phyloP scores from a whole-genome alignment of 2,888 invertebrate genomes.

The Muschampia plurimacula region DNA sequence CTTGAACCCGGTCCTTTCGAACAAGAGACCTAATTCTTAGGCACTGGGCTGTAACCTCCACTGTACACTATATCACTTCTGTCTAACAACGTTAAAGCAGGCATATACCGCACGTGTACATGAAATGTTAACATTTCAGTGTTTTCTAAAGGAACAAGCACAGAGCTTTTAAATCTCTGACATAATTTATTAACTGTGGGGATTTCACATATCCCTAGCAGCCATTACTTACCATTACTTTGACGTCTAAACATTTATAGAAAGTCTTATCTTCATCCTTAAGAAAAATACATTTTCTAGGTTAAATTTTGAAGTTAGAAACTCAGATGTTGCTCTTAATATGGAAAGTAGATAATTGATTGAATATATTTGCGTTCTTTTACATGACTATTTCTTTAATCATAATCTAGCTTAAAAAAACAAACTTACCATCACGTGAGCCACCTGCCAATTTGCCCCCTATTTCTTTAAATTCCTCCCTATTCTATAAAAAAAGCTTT shows the following conservation, averaged over 20 bases:
- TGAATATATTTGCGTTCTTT: too few relatives aligned
- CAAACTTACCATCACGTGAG: too few relatives aligned
- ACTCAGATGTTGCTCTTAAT: neutral
- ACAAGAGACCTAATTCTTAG: too few relatives aligned
- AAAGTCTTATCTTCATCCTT: conserved; percentile 6
- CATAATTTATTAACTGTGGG: conserved; percentile 27
- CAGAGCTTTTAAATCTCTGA: conserved; percentile 25
- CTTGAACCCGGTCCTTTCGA: too few relatives aligned
- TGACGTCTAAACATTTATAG: conserved; percentile 26
- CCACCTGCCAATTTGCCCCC: too few relatives aligned
- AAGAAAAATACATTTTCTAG: neutral
- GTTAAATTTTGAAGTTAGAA: neutral
- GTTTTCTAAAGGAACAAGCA: conserved; percentile 6
- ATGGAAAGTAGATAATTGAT: neutral
- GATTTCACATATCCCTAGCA: conserved; percentile 22
- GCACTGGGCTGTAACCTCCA: too few relatives aligned
- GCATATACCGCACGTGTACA: neutral
- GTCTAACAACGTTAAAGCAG: neutral
- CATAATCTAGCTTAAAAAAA: too few relatives aligned
- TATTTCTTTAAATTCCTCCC: too few relatives aligned
- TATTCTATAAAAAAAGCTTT: too few relatives aligned
- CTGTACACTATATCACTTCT: neutral
- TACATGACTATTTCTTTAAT: too few relatives aligned
- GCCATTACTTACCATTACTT: conserved; percentile 25
- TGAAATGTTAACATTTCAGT: conserved; percentile 1